Evolutionary conservation across 2,888 invertebrate genomes (phyloP), one percentile per base, ranked within the genome.

Genomic region (Folsomia candida): DNA sequence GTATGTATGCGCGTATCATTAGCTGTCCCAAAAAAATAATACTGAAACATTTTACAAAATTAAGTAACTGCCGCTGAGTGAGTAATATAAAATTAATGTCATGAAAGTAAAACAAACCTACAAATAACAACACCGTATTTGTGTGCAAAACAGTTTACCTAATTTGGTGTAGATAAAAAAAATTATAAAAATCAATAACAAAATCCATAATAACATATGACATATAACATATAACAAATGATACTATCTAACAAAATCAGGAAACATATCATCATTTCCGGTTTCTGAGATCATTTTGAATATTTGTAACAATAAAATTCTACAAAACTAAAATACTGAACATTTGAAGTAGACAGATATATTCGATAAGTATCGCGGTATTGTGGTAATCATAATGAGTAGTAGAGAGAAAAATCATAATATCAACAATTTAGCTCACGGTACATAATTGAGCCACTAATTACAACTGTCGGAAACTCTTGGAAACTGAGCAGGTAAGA

Each of bases 271-370:
- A 22, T 54, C 54, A 54, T 22, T 54, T 20, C 54, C 18, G n/a
- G 22, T 54, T 54, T 54, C 54, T 54, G 54, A 54, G 54, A 54
- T 54, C 54, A 54, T 54, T 54, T 20, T 54, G 54, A 54, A 54
- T 54, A 54, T 20, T 22, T 54, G 54, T 54, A 20, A 54, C 54
- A 14, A 20, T 6, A 20, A 54, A 54, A n/a, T 20, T 22, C 4
- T 54, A 22, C n/a, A n/a, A n/a, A n/a, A n/a, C 6, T 54, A 54
- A 54, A 54, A 22, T 54, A 20, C 22, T 54, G 54, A 20, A 20
- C 54, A 6, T 14, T 54, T 54, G 18, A 20, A 54, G 22, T 22
- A 54, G 18, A 47, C 9, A 47, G 47, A 11, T 11, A 47, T 47
- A 47, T 11, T 47, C 18, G 18, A 11, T 47, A 47, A 11, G 47